Conservation (phyloP, 1,140 invertebrate genomes). For the Neodiprion fabricii region DNA sequence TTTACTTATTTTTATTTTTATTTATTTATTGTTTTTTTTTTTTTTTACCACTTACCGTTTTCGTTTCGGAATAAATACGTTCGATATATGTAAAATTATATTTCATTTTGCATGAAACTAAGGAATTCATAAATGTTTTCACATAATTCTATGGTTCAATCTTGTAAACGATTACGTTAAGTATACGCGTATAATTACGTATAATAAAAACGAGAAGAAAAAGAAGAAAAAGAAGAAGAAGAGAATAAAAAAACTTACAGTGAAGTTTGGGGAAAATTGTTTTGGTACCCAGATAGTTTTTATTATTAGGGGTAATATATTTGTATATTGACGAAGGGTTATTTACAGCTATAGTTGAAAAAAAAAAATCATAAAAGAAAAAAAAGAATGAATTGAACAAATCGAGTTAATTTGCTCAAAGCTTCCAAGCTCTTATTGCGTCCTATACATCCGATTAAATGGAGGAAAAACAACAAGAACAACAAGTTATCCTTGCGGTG, state of each 20-base stretch:
- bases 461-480: background rate
- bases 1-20: background rate
- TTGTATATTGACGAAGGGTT: background rate
- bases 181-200: background rate
- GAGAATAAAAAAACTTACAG: too few species aligned
- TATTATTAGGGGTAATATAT: background rate
- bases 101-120: too few species aligned
- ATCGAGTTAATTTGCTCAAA: constrained; percentile 14
- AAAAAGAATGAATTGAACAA: background rate
- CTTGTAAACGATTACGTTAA: background rate
- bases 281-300: too few species aligned
- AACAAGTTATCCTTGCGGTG: constrained; percentile 20
- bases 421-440: constrained; percentile 9
- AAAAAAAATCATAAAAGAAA: background rate
- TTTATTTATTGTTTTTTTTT: background rate
- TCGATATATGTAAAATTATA: background rate
- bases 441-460: background rate
- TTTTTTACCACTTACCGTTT: background rate
- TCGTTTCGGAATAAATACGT: background rate
- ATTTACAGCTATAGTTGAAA: background rate
- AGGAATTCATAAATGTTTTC: too few species aligned
- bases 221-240: too few species aligned
- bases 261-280: too few species aligned
- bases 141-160: too few species aligned
- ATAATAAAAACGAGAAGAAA: too few species aligned